Conservation (phyloP, 2,888 invertebrate species). For the Copidosoma aretas region DNA sequence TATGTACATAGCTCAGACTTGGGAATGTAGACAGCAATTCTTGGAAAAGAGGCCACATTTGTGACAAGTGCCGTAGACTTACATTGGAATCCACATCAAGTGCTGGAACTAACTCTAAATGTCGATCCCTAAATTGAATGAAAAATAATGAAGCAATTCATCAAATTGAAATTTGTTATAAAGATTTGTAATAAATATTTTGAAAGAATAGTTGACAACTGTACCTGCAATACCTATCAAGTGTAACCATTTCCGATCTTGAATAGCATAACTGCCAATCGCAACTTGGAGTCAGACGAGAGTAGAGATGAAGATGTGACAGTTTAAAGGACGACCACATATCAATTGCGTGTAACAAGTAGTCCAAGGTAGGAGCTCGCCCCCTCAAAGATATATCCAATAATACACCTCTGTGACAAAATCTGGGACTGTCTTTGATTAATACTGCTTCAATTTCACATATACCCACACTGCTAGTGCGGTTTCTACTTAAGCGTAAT, state of each 20-base stretch:
- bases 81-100: slow-evolving; percentile 66
- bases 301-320: slow-evolving; percentile 65
- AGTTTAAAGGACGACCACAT: slow-evolving; percentile 66
- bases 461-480: slow-evolving; percentile 49
- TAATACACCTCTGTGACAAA: slow-evolving; percentile 67
- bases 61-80: slow-evolving; percentile 63
- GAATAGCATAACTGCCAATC: slow-evolving; percentile 64
- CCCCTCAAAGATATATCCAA: slow-evolving; percentile 68
- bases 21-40: slow-evolving; percentile 66
- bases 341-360: slow-evolving; percentile 65
- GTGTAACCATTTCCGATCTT: slow-evolving; percentile 65
- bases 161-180: slow-evolving; percentile 13
- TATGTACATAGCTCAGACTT: slow-evolving; percentile 65
- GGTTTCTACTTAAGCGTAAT: slow-evolving; percentile 61
- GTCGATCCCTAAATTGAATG: slow-evolving; percentile 60
- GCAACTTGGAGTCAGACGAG: slow-evolving; percentile 61
- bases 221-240: slow-evolving; percentile 66
- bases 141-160: background rate
- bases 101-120: slow-evolving; percentile 66
- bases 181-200: slow-evolving; percentile 12
- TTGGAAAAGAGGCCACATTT: slow-evolving; percentile 66
- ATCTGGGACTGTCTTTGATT: slow-evolving; percentile 68
- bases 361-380: slow-evolving; percentile 65
- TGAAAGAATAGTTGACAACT: background rate
- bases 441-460: slow-evolving; percentile 61